These are phyloP conservation scores for Harpagoxenus sublaevis DNA, from an alignment of 2,888 invertebrate species.

Conservation along the genomic window DNA sequence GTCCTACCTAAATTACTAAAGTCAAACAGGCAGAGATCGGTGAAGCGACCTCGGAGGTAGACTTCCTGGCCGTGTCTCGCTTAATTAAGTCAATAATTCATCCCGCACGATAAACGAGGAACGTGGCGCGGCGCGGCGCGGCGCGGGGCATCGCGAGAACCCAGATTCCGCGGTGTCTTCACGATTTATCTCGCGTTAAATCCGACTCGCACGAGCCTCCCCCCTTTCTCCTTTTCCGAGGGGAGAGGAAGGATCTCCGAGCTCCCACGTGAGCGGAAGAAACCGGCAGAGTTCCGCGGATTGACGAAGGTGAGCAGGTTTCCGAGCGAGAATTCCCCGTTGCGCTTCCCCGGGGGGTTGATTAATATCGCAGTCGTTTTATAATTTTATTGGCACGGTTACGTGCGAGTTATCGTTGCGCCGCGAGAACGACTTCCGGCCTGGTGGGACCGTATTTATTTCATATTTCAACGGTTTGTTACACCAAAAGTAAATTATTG, in stretches of 20 bases:
- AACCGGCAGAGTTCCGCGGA: slow-evolving; percentile 54
- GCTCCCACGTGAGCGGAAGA: slow-evolving; percentile 65
- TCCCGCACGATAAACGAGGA: slow-evolving; percentile 24
- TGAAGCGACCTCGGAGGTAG: slow-evolving; percentile 14
- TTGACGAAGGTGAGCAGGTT: slow-evolving; percentile 71
- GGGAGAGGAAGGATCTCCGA: not conserved
- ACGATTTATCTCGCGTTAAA: slow-evolving; percentile 6
- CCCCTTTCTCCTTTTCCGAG: not conserved
- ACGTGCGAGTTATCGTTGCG: slow-evolving; percentile 25
- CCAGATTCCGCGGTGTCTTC: slow-evolving; percentile 25
- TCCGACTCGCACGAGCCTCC: slow-evolving; percentile 29
- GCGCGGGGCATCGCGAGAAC: not conserved
- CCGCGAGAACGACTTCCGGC: slow-evolving; percentile 24
- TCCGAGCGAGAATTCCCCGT: slow-evolving; percentile 48
- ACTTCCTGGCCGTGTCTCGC: slow-evolving; percentile 31
- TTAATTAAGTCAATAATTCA: slow-evolving; percentile 50
- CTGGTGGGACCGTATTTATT: not conserved
- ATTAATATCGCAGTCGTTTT: slow-evolving; percentile 28
- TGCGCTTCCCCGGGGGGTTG: slow-evolving; percentile 2
- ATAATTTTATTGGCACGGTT: slow-evolving; percentile 40
- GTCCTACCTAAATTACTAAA: slow-evolving; percentile 1
- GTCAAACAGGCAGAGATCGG: not conserved
- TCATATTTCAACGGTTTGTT: not conserved
- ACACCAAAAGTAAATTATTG: not conserved
- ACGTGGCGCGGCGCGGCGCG: not conserved